These are phyloP conservation scores for Menura novaehollandiae DNA, from an alignment of 2,113 vertebrate genomes.

Conservation along the genomic window DNA sequence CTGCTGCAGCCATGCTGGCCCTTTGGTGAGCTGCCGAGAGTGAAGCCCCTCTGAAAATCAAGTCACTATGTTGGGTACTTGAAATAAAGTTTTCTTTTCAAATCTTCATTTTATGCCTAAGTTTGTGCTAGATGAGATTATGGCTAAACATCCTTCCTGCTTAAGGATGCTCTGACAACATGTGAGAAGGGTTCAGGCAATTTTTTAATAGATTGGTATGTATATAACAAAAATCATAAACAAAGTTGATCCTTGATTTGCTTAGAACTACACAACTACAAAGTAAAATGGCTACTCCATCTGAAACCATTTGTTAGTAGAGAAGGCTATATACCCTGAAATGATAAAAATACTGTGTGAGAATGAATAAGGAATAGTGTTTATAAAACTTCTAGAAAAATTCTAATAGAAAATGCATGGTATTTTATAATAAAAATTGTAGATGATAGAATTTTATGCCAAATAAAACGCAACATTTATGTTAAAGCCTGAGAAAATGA, in stretches of 20 bases:
- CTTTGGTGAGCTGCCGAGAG: rapidly evolving
- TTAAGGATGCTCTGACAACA: neutral
- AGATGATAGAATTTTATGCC: neutral
- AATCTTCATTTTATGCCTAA: neutral
- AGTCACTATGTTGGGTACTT: neutral
- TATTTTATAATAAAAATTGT: neutral
- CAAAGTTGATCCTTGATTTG: neutral
- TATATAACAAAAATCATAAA: neutral
- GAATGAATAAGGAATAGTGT: neutral
- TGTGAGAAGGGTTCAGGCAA: neutral
- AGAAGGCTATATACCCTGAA: neutral
- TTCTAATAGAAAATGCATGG: neutral
- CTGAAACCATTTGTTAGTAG: neutral
- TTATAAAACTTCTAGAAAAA: neutral
- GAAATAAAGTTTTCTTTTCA: neutral
- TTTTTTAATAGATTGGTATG: neutral
- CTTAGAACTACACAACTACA: neutral
- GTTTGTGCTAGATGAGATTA: neutral
- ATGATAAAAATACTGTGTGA: neutral
- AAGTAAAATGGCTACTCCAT: neutral
- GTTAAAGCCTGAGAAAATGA: neutral
- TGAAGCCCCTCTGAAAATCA: neutral
- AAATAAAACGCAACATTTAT: neutral
- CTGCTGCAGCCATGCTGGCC: neutral
- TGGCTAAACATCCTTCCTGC: neutral